Conservation (phyloP, 2,797 vertebrate species). For the Amblyraja radiata region DNA sequence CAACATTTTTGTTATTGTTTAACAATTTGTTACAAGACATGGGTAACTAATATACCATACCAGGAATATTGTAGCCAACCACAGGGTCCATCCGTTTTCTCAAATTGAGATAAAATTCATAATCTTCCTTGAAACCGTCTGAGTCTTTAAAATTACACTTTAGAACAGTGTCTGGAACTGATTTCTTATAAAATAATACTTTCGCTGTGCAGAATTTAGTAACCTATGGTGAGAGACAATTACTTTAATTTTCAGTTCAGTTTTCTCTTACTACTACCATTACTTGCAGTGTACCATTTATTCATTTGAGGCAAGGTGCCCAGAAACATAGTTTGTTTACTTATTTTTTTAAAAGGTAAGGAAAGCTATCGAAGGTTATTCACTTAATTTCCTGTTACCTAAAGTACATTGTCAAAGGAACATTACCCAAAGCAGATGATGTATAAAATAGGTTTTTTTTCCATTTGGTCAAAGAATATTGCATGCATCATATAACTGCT, state of each 20-base stretch:
- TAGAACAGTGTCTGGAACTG: conserved; percentile 60
- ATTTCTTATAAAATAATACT: conserved; percentile 64
- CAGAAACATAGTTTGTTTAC: neutral
- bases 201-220: conserved; percentile 64
- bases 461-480: neutral
- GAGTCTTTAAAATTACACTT: conserved; percentile 60
- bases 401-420: neutral
- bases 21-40: neutral
- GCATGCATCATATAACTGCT: neutral
- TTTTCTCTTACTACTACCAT: neutral
- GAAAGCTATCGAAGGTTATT: neutral
- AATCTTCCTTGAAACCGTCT: conserved; percentile 61
- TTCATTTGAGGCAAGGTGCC: neutral
- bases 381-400: neutral
- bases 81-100: conserved; percentile 55
- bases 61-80: conserved; percentile 69
- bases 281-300: neutral
- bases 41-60: conserved; percentile 51
- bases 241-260: neutral
- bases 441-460: neutral
- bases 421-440: neutral
- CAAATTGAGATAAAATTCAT: conserved; percentile 65
- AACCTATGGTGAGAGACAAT: conserved; percentile 48
- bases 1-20: too few relatives aligned
- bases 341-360: neutral